Evolutionary conservation across 2,113 vertebrate species (phyloP), one percentile per base, ranked within the genome.

Genomic region (Otis tarda): DNA sequence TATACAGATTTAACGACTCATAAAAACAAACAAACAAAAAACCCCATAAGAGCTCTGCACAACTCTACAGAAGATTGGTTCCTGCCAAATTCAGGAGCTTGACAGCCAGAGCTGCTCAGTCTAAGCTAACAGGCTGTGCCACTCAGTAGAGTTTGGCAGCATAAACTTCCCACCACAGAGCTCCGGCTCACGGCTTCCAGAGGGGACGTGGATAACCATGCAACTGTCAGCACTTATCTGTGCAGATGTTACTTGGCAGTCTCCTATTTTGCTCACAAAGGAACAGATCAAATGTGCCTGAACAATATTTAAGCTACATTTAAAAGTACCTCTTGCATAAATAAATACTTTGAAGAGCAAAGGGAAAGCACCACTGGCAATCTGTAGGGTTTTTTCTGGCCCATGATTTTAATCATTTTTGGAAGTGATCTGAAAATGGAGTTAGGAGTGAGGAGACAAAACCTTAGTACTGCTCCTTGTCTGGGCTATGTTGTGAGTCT

Each of bases 21-120:
- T 63, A 47, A 78, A 70, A 93, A 14, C n/a, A 90, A 93, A 30
- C 20, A 78, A 93, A 65, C 77, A 70, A 39, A 82, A 77, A 81
- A 4, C 16, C 19, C 35, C 41, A 7, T 65, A 27, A 61, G 47
- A 93, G 53, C 50, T 69, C 30, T 49, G 23, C 24, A 33, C 10
- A 67, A 52, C 12, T 74, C 55, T 84, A 31, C 15, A 77, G 63
- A 85, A n/a, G 12, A 45, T 25, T 60, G 19, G 21, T 31, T 88
- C 7, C 57, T 85, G 85, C 71, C 70, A 53, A 63, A 86, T 79
- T 83, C 24, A 56, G 71, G 59, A 87, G 15, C 43, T 37, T 55
- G 43, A 74, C 27, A 84, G 73, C 47, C 8, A 3, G 37, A 56
- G 59, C 50, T 1, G 2, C 15, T 37, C 41, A 55, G 22, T 45